Conservation (phyloP, 1,140 invertebrate species). For the Drosophila novamexicana region DNA sequence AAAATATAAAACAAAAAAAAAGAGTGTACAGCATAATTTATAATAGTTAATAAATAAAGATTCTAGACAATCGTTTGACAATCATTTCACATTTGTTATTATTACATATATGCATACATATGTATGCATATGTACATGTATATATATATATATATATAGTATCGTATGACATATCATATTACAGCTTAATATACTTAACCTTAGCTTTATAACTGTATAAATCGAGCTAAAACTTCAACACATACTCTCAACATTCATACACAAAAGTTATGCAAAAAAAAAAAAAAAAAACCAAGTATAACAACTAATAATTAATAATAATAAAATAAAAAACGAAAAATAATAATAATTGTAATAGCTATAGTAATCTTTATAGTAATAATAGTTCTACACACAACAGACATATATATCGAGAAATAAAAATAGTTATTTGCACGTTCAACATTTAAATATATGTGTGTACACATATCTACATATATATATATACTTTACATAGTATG, state of each 20-base stretch:
- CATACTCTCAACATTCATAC: conserved; percentile 28
- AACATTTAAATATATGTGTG: conserved; percentile 26
- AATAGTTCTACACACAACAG: conserved; percentile 26
- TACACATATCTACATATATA: conserved; percentile 6
- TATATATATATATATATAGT: conserved; percentile 35
- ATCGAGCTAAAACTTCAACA: conserved; percentile 34
- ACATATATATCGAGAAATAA: conserved; percentile 30
- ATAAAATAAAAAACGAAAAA: conserved; percentile 16
- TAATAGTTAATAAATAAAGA: conserved; percentile 46
- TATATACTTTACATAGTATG: not conserved
- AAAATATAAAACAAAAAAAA: not conserved
- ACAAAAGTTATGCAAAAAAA: conserved; percentile 17
- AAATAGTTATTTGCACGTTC: conserved; percentile 30
- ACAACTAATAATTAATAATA: not conserved
- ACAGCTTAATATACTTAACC: conserved; percentile 1
- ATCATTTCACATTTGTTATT: conserved; percentile 56
- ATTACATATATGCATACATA: conserved; percentile 33
- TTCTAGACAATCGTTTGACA: conserved; percentile 46
- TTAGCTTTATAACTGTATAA: conserved; percentile 10
- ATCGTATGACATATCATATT: conserved; percentile 6
- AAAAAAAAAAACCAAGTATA: not conserved
- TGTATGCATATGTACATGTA: conserved; percentile 31
- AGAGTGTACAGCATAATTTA: conserved; percentile 2
- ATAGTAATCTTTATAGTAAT: conserved; percentile 16
- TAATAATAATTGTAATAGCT: conserved; percentile 9